A percentile compares a stretch with the other conserved stretches of the same genome.
Evolutionary conservation across 1,140 invertebrate species (phyloP).

Genomic region (Theocolax elegans): DNA sequence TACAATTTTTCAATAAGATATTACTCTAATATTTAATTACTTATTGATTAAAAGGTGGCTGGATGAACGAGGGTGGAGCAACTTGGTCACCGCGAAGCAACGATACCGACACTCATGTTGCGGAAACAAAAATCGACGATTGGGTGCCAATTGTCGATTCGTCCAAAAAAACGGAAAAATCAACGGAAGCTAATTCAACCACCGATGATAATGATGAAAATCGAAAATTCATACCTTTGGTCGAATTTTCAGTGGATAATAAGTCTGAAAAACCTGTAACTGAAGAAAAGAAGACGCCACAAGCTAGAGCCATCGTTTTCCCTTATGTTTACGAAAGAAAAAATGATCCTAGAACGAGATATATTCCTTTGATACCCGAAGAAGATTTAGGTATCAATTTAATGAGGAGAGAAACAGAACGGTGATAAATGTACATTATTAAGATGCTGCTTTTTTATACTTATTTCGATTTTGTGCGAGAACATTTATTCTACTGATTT

Average conservation of each 20-base stretch:
- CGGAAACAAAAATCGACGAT: conserved; percentile 53
- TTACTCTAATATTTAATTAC: background rate
- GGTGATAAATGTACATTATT: conserved; percentile 17
- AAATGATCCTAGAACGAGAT: conserved; percentile 61
- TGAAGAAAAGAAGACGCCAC: conserved; percentile 38
- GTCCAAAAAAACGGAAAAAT: no score
- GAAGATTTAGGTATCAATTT: conserved; percentile 52
- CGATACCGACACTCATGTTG: conserved; percentile 33
- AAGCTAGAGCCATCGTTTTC: conserved; percentile 54
- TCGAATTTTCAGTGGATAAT: conserved; percentile 40
- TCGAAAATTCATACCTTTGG: conserved; percentile 56
- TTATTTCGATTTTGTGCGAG: no score
- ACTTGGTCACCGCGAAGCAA: conserved; percentile 46
- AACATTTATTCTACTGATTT: no score
- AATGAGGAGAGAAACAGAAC: conserved; percentile 10
- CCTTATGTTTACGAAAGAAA: conserved; percentile 62
- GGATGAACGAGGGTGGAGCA: conserved; percentile 52
- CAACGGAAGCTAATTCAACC: no score
- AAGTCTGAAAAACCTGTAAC: conserved; percentile 33
- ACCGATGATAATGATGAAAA: no score
- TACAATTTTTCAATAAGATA: background rate
- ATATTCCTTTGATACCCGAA: conserved; percentile 62
- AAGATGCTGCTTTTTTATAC: no score
- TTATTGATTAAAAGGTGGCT: conserved; percentile 42
- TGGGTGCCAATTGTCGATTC: conserved; percentile 53